Evolutionary conservation across 2,113 vertebrate species (phyloP), one percentile per base, ranked within the genome.

Genomic region (Pseudorectes ferrugineus): DNA sequence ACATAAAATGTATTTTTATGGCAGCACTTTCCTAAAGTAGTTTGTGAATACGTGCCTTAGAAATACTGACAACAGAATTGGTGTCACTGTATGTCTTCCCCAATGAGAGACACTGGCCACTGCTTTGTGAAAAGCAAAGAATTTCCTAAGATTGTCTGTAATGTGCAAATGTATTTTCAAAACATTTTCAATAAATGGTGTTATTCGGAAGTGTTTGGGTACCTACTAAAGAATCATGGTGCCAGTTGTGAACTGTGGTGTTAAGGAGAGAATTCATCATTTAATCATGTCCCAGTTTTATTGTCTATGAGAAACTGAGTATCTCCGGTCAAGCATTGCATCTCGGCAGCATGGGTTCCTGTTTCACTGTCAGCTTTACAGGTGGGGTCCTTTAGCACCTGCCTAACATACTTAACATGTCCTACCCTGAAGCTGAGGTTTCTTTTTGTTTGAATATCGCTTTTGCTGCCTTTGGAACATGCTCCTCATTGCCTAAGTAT

Each of bases 131-230:
- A 83, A 49, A 45, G 28, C 66, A 46, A 80, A 85, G 49, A 22
- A 14, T 88, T 90, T 95, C 65, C 52, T 68, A 77, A 58, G n/a
- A 65, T 38, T 75, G 25, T 75, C 31, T 67, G 42, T 80, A 72
- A 66, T 9, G 12, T 95, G 72, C 76, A 85, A 91, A 57, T 95
- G 58, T 80, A 52, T 96, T 95, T 95, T 78, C 49, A 89, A 96
- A 83, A 28, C 29, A 91, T 92, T 89, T 83, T 83, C 87, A 89
- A 83, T 94, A 96, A 96, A 93, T 29, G 20, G 18, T 71, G 13
- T 71, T 79, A 85, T 31, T 89, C 17, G 8, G 71, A 93, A 35
- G 24, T 58, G 22, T 58, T 76, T 38, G 35, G 33, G 28, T 86
- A 52, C 11, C 57, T 92, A 8, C 57, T 89, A 48, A 88, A 92